Evolutionary conservation across 2,797 vertebrate genomes (phyloP), one percentile per base, ranked within the genome.

Genomic region (Ammospiza maritima): DNA sequence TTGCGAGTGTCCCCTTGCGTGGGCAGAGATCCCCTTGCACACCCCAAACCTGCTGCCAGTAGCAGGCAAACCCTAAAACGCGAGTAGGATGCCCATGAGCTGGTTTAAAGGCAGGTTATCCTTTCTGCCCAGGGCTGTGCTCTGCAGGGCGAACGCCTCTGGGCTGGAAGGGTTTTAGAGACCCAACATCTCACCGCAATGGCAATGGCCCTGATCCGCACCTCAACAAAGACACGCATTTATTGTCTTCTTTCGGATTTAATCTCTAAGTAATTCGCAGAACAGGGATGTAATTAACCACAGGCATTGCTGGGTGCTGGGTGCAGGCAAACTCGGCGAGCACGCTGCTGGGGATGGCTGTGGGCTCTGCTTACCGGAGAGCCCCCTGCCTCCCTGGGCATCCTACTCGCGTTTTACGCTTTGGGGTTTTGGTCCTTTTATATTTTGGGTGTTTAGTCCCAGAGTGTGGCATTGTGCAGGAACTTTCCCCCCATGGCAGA

Each of bases 131-230:
- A 0, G 22, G 50, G 44, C 64, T 62, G 60, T 1, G 50, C 10
- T 61, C 85, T n/a, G 65, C 76, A 1, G 9, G 1, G 27, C 5
- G 1, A 22, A 20, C 1, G 3, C 11, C 75, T 65, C 60, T 40
- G 1, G 29, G 5, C 62, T 79, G 47, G 4, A 32, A 36, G 7
- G 67, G 27, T 64, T 87, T 87, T 74, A 51, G 16, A 9, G 30
- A 12, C 21, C 2, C 44, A 15, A 5, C 18, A 0, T 3, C 60
- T 54, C 91, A 4, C 50, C 9, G 56, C 48, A 6, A 3, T 1
- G 66, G 66, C 79, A 7, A 3, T 1, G 62, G 66, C 79, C 79
- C 82, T 15, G 36, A 40, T 51, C 58, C 13, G 36, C 88, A 2
- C 73, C 60, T 65, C 88, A 32, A 40, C 54, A n/a, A 40, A 62